Evolutionary conservation across 1,140 invertebrate species (phyloP), one percentile per base, ranked within the genome.

Genomic region (Neoseiulus cucumeris): DNA sequence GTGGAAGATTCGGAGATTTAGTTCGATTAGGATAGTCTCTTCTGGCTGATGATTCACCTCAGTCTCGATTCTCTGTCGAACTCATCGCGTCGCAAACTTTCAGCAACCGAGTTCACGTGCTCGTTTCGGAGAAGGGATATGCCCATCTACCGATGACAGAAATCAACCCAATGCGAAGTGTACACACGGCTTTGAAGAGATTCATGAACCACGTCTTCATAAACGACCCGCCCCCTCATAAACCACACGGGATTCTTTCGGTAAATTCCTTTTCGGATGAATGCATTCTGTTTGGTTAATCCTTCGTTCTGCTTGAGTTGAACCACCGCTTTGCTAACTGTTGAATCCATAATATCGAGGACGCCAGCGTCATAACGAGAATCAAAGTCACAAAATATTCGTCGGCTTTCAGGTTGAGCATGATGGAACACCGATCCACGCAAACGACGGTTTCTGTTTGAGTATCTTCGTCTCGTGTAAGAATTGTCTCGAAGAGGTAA

Each of bases 171-270:
- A 80, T 82, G 51, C 84, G 85, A 71, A 91, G 85, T 77, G 72
- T 92, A 25, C 87, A 92, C 77, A 87, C 87, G 0, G 89, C 87
- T 44, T 74, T 94, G 39, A 84, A 87, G 70, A 87, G 84, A 74
- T 93, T 89, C 74, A 90, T 71, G 5, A 67, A 83, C 82, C 87
- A 91, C 76, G 82, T 91, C 70, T 93, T 92, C 79, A 88, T 88
- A 20, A 82, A 85, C 47, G 87, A 87, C 71, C 80, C 91, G 29
- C 85, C 87, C 2, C 82, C 83, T 51, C 89, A 94, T 72, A 81
- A 86, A 70, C 89, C 88, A 0, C 83, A 89, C 72, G 90, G 72
- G 20, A 41, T 71, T 18, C 39, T 72, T 17, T 68, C 70, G 7
- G 66, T 72, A 25, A 59, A 17, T 59, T 9, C 33, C n/a, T n/a